These are phyloP conservation scores for Timandra comae DNA, from an alignment of 2,888 invertebrate species.

Conservation along the genomic window DNA sequence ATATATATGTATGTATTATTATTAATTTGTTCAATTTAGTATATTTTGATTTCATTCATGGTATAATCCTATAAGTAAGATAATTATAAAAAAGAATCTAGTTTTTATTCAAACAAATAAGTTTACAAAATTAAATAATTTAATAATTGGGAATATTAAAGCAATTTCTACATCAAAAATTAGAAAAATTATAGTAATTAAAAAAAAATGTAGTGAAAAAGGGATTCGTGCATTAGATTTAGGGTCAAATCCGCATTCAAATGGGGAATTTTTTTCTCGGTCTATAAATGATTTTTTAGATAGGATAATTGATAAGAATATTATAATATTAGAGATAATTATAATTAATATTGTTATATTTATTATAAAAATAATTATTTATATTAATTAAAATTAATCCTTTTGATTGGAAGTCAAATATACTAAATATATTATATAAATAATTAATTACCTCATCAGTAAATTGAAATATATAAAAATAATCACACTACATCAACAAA, in stretches of 20 bases:
- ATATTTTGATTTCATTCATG: slow-evolving; percentile 65
- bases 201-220: slow-evolving; percentile 74
- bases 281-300: slow-evolving; percentile 77
- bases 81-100: slow-evolving; percentile 64
- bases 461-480: slow-evolving; percentile 76
- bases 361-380: slow-evolving; percentile 72
- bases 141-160: slow-evolving; percentile 77
- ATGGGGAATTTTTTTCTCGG: slow-evolving; percentile 80
- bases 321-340: slow-evolving; percentile 61
- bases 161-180: slow-evolving; percentile 86
- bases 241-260: slow-evolving; percentile 72
- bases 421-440: slow-evolving; percentile 83
- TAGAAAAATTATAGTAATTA: slow-evolving; percentile 83
- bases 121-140: slow-evolving; percentile 44
- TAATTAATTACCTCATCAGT: slow-evolving; percentile 81
- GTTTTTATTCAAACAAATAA: slow-evolving; percentile 42
- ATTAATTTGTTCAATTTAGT: slow-evolving; percentile 54
- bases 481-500: slow-evolving; percentile 58
- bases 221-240: slow-evolving; percentile 54
- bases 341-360: slow-evolving; percentile 45
- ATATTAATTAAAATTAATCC: slow-evolving; percentile 75
- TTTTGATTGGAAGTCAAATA: slow-evolving; percentile 84
- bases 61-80: slow-evolving; percentile 66
- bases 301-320: slow-evolving; percentile 65
- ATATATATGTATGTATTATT: slow-evolving; percentile 5